A percentile compares a stretch with the other conserved stretches of the same genome.
Evolutionary conservation across 2,113 vertebrate species (phyloP).

Genomic region (Salvelinus fontinalis): DNA sequence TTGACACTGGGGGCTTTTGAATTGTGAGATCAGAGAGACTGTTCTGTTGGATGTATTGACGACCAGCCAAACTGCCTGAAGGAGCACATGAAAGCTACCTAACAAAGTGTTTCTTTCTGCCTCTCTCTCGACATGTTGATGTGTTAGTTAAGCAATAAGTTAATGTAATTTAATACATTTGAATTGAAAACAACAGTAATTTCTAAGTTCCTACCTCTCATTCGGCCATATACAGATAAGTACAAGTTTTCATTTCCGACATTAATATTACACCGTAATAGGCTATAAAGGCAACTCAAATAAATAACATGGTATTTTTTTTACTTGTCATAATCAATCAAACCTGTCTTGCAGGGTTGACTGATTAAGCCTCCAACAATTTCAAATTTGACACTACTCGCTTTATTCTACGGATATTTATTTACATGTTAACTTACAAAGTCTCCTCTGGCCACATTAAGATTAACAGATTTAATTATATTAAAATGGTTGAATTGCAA

Average conservation of each 20-base stretch:
- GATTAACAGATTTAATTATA: too few species aligned
- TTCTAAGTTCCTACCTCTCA: too few species aligned
- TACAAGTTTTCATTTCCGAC: background rate
- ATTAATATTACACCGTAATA: background rate
- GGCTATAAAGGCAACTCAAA: background rate
- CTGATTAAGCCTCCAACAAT: background rate
- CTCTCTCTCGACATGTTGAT: too few species aligned
- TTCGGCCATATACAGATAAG: background rate
- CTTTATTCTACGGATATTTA: background rate
- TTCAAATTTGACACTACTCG: background rate
- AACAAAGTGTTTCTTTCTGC: too few species aligned
- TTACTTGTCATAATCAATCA: background rate
- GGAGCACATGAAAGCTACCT: background rate
- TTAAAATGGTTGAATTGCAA: too few species aligned
- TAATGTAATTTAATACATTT: too few species aligned
- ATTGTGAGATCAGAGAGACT: slow-evolving; percentile 48
- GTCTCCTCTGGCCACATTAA: background rate
- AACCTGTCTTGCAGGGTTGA: background rate
- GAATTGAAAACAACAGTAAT: too few species aligned
- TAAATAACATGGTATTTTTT: background rate
- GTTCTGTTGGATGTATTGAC: slow-evolving; percentile 26
- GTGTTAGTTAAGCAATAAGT: too few species aligned
- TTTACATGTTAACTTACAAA: background rate
- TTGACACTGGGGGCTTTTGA: slow-evolving; percentile 48
- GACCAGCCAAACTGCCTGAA: background rate